Evolutionary conservation across 2,888 invertebrate species (phyloP).

Genomic region (Patella caerulea): DNA sequence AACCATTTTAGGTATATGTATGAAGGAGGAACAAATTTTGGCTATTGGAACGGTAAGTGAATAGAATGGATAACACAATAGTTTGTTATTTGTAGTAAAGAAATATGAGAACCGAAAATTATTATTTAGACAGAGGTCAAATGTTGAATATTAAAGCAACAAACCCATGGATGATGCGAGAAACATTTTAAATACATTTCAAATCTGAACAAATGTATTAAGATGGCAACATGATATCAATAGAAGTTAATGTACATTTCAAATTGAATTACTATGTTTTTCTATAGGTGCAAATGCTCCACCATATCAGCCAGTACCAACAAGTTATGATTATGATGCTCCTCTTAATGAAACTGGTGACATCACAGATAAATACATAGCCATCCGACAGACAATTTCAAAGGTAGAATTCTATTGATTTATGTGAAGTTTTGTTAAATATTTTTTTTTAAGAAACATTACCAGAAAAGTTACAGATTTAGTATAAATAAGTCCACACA

Average conservation of each 20-base stretch:
- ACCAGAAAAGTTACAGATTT: neutral
- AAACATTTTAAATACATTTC: no score
- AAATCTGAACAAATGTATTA: neutral
- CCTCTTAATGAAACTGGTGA: slow-evolving; percentile 92
- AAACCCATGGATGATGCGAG: no score
- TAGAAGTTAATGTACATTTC: neutral
- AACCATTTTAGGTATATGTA: slow-evolving; percentile 81
- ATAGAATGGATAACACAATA: no score
- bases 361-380: slow-evolving; percentile 84
- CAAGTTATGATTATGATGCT: slow-evolving; percentile 90
- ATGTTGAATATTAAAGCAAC: no score
- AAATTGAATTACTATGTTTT: neutral
- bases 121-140: no score
- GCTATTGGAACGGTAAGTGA: slow-evolving; percentile 66
- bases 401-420: slow-evolving; percentile 48
- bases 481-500: neutral
- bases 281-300: slow-evolving; percentile 54
- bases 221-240: neutral
- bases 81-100: no score
- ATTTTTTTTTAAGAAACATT: neutral
- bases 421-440: neutral
- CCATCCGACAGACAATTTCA: slow-evolving; percentile 59
- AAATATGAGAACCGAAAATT: no score
- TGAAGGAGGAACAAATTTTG: slow-evolving; percentile 86
- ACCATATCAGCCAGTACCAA: slow-evolving; percentile 56